Percentiles rank a stretch among this genome's conserved stretches.
phyloP scores from a whole-genome alignment of 2,888 invertebrate genomes.

The Ferdinandea cuprea region DNA sequence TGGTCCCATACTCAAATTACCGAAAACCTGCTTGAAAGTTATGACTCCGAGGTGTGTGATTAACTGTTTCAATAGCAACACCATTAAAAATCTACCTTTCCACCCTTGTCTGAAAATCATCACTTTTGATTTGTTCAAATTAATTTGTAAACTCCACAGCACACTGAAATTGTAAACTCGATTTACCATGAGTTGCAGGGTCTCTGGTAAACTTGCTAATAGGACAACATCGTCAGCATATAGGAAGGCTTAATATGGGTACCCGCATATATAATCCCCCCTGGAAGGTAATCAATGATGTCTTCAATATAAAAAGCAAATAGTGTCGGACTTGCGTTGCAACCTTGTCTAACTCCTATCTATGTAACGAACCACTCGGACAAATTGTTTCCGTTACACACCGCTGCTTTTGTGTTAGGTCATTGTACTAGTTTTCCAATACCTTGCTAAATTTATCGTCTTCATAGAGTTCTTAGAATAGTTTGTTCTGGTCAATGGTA shows the following conservation, averaged over 20 bases:
- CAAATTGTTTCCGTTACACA: constrained; percentile 2
- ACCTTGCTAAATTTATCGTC: not conserved
- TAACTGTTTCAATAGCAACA: not conserved
- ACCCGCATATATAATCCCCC: not conserved
- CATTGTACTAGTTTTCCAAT: constrained; percentile 1
- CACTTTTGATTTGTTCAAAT: not conserved
- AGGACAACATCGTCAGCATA: constrained; percentile 6
- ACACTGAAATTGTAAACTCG: not conserved
- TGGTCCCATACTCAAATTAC: not conserved
- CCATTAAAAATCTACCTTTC: not conserved
- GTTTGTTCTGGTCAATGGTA: no score
- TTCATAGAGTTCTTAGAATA: no score
- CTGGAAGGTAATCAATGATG: not conserved
- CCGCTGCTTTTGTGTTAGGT: constrained; percentile 23
- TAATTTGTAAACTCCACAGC: not conserved
- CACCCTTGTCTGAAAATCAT: not conserved
- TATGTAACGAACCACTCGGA: constrained; percentile 5
- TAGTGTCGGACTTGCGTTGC: not conserved
- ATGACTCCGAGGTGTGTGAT: not conserved
- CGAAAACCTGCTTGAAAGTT: no score
- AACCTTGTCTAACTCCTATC: constrained; percentile 5
- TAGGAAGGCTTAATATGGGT: not conserved
- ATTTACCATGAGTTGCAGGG: no score
- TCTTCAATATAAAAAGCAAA: constrained; percentile 23
- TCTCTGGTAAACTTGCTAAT: not conserved